A percentile compares a stretch with the other conserved stretches of the same genome.
phyloP scores from a whole-genome alignment of 2,888 invertebrate species.

The Tenthredo scrophulariae region DNA sequence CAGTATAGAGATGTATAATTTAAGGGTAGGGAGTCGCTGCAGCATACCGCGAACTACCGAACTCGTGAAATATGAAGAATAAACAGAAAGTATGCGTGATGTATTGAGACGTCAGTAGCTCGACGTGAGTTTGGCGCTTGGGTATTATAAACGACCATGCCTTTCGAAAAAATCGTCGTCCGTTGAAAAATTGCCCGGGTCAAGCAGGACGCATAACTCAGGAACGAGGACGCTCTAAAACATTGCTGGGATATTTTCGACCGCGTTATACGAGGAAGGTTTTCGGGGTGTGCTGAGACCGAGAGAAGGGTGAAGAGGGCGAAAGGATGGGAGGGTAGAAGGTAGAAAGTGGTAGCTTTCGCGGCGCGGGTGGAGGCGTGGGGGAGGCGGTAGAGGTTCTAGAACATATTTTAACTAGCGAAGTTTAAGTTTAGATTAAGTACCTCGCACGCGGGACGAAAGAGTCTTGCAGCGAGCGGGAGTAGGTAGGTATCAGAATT shows the following conservation, averaged over 20 bases:
- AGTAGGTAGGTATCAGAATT: conserved; percentile 63
- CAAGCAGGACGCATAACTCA: conserved; percentile 56
- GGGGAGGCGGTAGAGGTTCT: conserved; percentile 53
- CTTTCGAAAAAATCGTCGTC: conserved; percentile 56
- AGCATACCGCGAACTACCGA: conserved; percentile 2
- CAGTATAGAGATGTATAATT: background rate
- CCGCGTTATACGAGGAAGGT: conserved; percentile 22
- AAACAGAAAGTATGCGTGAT: conserved; percentile 55
- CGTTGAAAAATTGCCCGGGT: conserved; percentile 56
- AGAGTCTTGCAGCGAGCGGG: conserved; percentile 63
- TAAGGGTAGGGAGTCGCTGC: background rate
- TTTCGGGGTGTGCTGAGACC: conserved; percentile 1
- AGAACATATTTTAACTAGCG: conserved; percentile 69
- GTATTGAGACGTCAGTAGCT: conserved; percentile 54
- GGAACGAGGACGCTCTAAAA: conserved; percentile 39
- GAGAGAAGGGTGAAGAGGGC: background rate
- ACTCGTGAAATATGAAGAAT: conserved; percentile 54
- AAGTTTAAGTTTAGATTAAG: conserved; percentile 69
- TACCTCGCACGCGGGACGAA: conserved; percentile 55
- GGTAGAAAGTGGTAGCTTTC: conserved; percentile 28
- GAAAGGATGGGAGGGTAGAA: conserved; percentile 5
- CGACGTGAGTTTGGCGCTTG: conserved; percentile 53
- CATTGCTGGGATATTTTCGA: conserved; percentile 52
- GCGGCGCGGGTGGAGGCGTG: background rate
- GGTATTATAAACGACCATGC: conserved; percentile 53